A percentile compares a stretch with the other conserved stretches of the same genome.
Conservation (phyloP, 2,888 invertebrate genomes). For the Sceliomorpha sp. region DNA sequence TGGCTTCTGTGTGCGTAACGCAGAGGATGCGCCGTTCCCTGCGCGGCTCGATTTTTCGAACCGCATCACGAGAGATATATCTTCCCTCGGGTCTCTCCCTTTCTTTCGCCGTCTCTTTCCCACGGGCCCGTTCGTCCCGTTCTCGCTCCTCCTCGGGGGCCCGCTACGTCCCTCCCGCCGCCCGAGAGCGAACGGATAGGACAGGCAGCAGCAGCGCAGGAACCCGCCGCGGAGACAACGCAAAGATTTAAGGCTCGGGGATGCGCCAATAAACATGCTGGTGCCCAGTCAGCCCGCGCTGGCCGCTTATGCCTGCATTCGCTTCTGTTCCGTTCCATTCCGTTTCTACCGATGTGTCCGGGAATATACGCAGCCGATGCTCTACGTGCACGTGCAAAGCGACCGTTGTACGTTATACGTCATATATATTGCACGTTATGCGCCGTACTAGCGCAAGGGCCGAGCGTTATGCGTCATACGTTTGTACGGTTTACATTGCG, state of each 20-base stretch:
- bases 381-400: conserved; percentile 51
- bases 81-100: conserved; percentile 58
- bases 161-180: conserved; percentile 35
- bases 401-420: conserved; percentile 19
- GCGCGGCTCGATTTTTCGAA: conserved; percentile 74
- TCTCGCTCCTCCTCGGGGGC: conserved; percentile 55
- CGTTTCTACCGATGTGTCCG: conserved; percentile 49
- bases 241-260: conserved; percentile 80
- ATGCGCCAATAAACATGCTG: conserved; percentile 81
- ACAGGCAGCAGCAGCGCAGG: conserved; percentile 60
- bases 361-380: conserved; percentile 48
- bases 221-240: conserved; percentile 79
- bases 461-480: background rate
- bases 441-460: conserved; percentile 17
- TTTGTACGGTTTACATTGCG: conserved; percentile 1
- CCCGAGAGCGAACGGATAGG: conserved; percentile 20
- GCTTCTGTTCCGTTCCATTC: conserved; percentile 71
- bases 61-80: conserved; percentile 72
- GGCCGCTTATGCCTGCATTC: conserved; percentile 65
- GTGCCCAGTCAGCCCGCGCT: conserved; percentile 74
- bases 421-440: conserved; percentile 28
- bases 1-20: conserved; percentile 76
- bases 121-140: conserved; percentile 50
- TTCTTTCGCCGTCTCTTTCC: conserved; percentile 31
- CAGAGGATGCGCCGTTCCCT: conserved; percentile 65